phyloP scores from a whole-genome alignment of 2,888 invertebrate species.

The Halocaridina rubra region DNA sequence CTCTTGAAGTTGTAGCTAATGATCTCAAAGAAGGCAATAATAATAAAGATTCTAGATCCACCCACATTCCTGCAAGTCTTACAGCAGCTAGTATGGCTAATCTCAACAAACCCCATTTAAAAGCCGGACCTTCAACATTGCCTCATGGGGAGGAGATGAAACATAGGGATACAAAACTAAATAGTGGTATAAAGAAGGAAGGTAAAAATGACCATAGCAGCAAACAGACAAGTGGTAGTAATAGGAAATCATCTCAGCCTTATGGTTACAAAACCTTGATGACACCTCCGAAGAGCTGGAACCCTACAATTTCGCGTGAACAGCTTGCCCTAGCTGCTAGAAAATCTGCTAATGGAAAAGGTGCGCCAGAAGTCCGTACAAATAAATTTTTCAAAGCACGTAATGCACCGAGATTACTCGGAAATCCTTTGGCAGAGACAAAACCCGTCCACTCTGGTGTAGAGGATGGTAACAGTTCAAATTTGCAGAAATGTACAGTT shows the following conservation, averaged over 20 bases:
- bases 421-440: background rate
- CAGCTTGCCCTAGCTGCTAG: conserved; percentile 44
- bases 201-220: background rate
- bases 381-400: conserved; percentile 61
- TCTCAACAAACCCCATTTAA: conserved; percentile 45
- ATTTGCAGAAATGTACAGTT: background rate
- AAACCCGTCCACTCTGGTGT: background rate
- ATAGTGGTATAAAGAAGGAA: conserved; percentile 26
- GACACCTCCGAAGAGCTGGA: conserved; percentile 75
- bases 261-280: conserved; percentile 74
- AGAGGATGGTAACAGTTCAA: background rate
- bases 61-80: conserved; percentile 49
- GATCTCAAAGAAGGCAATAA: conserved; percentile 18
- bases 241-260: conserved; percentile 60
- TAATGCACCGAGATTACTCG: conserved; percentile 38
- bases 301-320: conserved; percentile 68
- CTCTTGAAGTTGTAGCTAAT: too few species aligned
- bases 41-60: conserved; percentile 1
- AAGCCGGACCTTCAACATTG: conserved; percentile 17
- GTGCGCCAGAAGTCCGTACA: conserved; percentile 45
- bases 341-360: conserved; percentile 17
- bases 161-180: conserved; percentile 26
- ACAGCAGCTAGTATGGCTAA: conserved; percentile 47
- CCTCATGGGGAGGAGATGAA: conserved; percentile 22
- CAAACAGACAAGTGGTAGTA: conserved; percentile 66